Base-by-base conservation (phyloP, 2,888 invertebrate species). In the Nycteola revayana region DNA sequence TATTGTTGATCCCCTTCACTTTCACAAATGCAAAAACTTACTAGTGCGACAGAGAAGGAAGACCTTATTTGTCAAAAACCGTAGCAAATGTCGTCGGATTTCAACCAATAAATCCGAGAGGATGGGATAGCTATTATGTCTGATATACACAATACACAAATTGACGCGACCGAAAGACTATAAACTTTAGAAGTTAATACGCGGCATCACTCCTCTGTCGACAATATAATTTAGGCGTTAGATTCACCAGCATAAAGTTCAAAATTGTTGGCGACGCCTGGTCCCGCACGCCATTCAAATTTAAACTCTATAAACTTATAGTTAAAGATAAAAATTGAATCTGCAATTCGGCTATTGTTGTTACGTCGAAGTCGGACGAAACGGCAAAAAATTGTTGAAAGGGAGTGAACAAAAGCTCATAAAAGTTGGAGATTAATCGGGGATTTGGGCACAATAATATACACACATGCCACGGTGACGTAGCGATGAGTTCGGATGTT, bases 361-460 rank as follows among this genome's bases (percentile, higher is more conserved):
- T 47, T 42, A 64, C 70, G 68, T 68, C 59, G 64, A 65, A 42
- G 21, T n/a, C n/a, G n/a, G n/a, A n/a, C n/a, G n/a, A n/a, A 21
- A 39, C 54, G 42, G 42, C 44, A 81, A 78, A 79, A 78, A 70
- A 79, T 60, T 53, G 31, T 55, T 71, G 52, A 79, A 80, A 81
- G 79, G 82, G 82, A 74, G 74, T 75, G 79, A 78, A 86, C 84
- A 88, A 88, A 82, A 79, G 84, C 76, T 76, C 68, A 74, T 83
- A 83, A 85, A 86, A 87, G 82, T 83, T 81, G 79, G 78, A 81
- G 87, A 87, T 87, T 87, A 87, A 84, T 84, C 83, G 80, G 75
- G 82, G 83, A 86, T 87, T 87, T 80, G 69, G 72, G 73, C 75
- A 81, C 83, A 86, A 85, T 80, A 81, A 74, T 75, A 49, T 63